Evolutionary conservation across 2,113 vertebrate species (phyloP).

Genomic region (Brachypteracias leptosomus): DNA sequence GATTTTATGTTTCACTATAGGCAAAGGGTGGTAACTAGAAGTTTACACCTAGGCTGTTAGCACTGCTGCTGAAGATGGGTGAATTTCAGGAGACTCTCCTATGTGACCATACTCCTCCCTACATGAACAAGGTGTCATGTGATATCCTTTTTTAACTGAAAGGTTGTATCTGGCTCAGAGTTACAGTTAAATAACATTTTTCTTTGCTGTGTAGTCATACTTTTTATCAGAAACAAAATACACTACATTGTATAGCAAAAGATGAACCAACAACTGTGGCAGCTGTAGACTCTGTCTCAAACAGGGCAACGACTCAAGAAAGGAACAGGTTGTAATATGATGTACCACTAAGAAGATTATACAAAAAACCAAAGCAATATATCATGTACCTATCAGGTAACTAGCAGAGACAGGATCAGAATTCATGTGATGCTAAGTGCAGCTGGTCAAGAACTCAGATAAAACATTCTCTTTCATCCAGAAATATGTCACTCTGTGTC

Average conservation of each 20-base stretch:
- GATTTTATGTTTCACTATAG: background rate
- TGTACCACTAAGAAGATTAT: background rate
- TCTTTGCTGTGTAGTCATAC: background rate
- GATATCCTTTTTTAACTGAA: background rate
- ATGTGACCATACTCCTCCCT: background rate
- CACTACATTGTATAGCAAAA: background rate
- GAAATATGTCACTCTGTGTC: background rate
- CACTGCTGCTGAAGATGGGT: background rate
- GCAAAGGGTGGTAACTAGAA: background rate
- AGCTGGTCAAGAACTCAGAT: background rate
- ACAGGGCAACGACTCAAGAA: background rate
- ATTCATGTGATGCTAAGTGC: background rate
- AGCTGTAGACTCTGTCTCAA: background rate
- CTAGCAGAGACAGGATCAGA: background rate
- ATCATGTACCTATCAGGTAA: background rate
- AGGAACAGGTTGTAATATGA: background rate
- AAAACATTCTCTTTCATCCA: background rate
- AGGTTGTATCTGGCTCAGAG: background rate
- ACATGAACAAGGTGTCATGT: accelerated
- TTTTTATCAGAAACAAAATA: background rate
- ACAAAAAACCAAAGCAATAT: background rate
- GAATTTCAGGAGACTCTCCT: background rate
- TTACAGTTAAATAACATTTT: background rate
- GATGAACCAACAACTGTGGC: background rate
- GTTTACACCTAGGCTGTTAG: background rate